A percentile compares a stretch with the other conserved stretches of the same genome.
These are phyloP conservation scores for Mallotus villosus DNA, from an alignment of 2,797 vertebrate genomes.

Conservation along the genomic window DNA sequence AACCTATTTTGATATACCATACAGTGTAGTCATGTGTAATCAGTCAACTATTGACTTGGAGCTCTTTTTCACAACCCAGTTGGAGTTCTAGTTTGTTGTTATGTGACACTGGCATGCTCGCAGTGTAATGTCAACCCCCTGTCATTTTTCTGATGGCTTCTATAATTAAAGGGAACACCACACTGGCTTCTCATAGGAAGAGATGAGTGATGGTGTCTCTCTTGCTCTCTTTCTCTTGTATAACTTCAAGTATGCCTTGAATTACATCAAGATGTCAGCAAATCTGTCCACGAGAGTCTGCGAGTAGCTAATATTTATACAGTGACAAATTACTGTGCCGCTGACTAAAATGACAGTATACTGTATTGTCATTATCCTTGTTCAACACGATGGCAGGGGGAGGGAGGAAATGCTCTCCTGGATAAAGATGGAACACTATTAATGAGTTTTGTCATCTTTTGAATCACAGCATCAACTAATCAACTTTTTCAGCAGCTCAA, in stretches of 20 bases:
- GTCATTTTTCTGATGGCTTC: conserved; percentile 7
- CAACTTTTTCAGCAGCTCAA: background rate
- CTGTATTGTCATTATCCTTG: conserved; percentile 7
- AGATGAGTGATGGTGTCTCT: background rate
- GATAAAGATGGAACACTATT: background rate
- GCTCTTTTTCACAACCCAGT: background rate
- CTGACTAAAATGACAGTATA: conserved; percentile 12
- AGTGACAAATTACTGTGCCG: background rate
- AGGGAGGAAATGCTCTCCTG: background rate
- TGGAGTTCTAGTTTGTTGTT: conserved; percentile 3
- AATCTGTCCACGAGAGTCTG: conserved; percentile 12
- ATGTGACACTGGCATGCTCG: conserved; percentile 6
- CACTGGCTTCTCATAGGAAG: conserved; percentile 15
- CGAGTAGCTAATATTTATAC: background rate
- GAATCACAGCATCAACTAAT: background rate
- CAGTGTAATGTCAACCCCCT: conserved; percentile 4
- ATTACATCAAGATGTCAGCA: conserved; percentile 35
- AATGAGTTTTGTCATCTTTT: background rate
- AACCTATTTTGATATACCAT: background rate
- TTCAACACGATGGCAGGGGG: conserved; percentile 4
- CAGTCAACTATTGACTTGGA: background rate
- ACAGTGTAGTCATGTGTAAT: background rate
- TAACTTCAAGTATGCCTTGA: conserved; percentile 8
- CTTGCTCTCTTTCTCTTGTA: background rate
- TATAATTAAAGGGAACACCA: conserved; percentile 29